phyloP scores from a whole-genome alignment of 2,113 vertebrate genomes.

The Tyto alba region DNA sequence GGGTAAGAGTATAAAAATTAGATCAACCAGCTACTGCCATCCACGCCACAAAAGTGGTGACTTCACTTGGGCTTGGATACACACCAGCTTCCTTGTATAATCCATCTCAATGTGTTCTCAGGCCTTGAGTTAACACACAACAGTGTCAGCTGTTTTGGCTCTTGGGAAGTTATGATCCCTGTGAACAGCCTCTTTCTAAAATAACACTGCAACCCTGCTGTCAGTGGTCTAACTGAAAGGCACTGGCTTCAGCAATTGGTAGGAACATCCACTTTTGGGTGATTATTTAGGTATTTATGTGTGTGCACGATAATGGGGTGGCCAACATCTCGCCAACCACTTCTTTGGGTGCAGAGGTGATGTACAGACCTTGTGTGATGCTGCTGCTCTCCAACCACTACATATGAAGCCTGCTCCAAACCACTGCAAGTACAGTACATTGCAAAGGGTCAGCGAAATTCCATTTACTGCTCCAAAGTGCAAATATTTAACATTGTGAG shows the following conservation, averaged over 20 bases:
- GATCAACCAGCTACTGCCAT: background rate
- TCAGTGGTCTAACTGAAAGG: background rate
- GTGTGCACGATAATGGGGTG: background rate
- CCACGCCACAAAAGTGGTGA: background rate
- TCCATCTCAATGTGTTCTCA: background rate
- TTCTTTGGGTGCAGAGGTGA: background rate
- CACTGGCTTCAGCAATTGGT: background rate
- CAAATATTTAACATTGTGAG: background rate
- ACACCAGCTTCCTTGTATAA: background rate
- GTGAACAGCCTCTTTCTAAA: background rate
- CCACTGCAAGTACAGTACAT: background rate
- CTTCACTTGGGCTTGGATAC: background rate
- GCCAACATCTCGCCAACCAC: accelerated
- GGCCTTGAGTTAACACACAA: background rate
- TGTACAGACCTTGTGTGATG: background rate
- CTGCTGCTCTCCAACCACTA: background rate
- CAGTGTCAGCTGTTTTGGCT: background rate
- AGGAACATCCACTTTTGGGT: background rate
- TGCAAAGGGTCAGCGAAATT: background rate
- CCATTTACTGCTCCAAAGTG: background rate
- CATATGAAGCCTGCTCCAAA: background rate
- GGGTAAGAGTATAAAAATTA: background rate
- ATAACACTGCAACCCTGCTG: background rate
- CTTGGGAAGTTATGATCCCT: background rate
- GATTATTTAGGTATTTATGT: accelerated